Evolutionary conservation across 2,797 vertebrate genomes (phyloP).

Genomic region (Otolemur crassicaudatus): DNA sequence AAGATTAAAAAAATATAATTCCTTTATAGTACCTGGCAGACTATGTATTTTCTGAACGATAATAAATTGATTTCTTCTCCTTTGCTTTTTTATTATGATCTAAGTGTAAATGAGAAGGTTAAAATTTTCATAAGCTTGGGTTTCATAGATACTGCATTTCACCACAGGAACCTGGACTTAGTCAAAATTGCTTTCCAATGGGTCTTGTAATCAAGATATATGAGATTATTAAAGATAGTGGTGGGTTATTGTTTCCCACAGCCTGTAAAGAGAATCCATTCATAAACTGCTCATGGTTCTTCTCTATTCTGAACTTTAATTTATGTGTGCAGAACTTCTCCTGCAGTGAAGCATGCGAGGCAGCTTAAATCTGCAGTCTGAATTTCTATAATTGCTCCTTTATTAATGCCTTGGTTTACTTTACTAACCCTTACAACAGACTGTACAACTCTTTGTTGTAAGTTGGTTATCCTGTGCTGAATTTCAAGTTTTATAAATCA

Average conservation of each 20-base stretch:
- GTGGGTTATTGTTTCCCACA: not conserved
- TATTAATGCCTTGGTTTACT: not conserved
- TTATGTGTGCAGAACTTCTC: not conserved
- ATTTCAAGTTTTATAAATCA: not conserved
- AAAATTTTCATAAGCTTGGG: not conserved
- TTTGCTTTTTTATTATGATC: not conserved
- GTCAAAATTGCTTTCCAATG: not conserved
- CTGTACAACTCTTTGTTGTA: not conserved
- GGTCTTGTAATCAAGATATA: not conserved
- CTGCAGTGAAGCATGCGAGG: not conserved
- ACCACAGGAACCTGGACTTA: not conserved
- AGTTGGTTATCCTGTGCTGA: not conserved
- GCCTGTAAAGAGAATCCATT: not conserved
- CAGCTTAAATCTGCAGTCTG: not conserved
- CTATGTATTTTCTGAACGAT: not conserved
- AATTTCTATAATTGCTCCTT: not conserved
- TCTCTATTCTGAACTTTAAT: not conserved
- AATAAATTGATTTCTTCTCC: not conserved
- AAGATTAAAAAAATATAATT: not conserved
- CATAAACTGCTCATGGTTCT: not conserved
- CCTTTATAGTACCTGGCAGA: not conserved
- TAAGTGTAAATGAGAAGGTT: not conserved
- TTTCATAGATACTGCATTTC: conserved; percentile 2
- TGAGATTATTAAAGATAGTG: not conserved
- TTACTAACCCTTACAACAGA: not conserved